phyloP scores from a whole-genome alignment of 2,113 vertebrate species.

The Hippolais icterina region DNA sequence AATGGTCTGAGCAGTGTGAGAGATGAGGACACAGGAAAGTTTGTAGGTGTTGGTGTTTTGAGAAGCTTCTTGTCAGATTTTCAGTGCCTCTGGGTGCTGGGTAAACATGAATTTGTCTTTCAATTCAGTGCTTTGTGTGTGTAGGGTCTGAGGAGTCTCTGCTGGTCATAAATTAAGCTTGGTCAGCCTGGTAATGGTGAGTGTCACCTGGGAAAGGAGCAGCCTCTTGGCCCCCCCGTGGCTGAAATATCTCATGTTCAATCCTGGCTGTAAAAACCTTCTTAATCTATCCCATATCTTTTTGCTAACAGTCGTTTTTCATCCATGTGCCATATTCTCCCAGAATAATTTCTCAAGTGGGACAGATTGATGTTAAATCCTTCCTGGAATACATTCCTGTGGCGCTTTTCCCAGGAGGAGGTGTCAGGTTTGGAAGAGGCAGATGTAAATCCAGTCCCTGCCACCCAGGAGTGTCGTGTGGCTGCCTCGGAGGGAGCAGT shows the following conservation, averaged over 20 bases:
- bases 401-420: background rate
- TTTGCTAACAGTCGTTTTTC: background rate
- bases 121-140: fast-evolving
- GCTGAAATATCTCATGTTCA: background rate
- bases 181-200: background rate
- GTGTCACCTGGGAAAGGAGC: background rate
- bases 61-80: background rate
- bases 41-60: background rate
- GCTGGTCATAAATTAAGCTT: background rate
- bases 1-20: background rate
- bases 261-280: background rate
- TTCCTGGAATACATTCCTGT: background rate
- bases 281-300: background rate
- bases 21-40: background rate
- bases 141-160: background rate
- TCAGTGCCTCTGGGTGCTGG: background rate
- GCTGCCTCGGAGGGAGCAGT: background rate
- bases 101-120: background rate
- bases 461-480: background rate
- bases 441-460: background rate
- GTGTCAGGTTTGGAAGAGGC: background rate
- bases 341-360: background rate
- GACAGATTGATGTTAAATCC: background rate
- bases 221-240: background rate
- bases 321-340: background rate